Evolutionary conservation across 2,797 vertebrate genomes (phyloP).

Genomic region (Notolepis coatsorum): DNA sequence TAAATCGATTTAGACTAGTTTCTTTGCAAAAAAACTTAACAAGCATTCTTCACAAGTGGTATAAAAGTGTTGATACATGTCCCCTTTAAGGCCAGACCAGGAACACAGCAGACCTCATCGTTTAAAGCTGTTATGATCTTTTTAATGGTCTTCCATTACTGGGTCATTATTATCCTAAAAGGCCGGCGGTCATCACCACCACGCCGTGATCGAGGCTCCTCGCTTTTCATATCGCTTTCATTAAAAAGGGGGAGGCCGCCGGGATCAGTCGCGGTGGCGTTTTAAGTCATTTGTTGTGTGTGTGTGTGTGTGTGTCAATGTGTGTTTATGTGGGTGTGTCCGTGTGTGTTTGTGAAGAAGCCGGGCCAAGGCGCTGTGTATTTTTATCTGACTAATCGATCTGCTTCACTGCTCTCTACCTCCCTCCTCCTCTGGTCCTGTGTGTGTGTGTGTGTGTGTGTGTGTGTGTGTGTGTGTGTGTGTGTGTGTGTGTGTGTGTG

Average conservation of each 20-base stretch:
- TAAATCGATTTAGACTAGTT: no score
- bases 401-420: slow-evolving; percentile 52
- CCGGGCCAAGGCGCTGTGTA: slow-evolving; percentile 72
- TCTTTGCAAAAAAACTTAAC: no score
- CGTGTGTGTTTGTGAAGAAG: slow-evolving; percentile 66
- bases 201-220: no score
- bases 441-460: slow-evolving; percentile 28
- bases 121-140: slow-evolving; percentile 79
- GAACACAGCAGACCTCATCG: slow-evolving; percentile 70
- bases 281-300: slow-evolving; percentile 66
- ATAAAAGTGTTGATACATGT: no score
- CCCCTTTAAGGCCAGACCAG: slow-evolving; percentile 44
- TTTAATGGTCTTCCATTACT: slow-evolving; percentile 78
- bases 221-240: slow-evolving; percentile 64
- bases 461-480: slow-evolving; percentile 5
- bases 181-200: slow-evolving; percentile 60
- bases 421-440: slow-evolving; percentile 62
- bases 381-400: slow-evolving; percentile 83
- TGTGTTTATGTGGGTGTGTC: slow-evolving; percentile 56
- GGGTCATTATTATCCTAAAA: slow-evolving; percentile 66
- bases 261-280: slow-evolving; percentile 70
- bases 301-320: slow-evolving; percentile 46
- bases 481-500: slow-evolving; percentile 5
- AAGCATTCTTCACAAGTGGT: no score
- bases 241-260: slow-evolving; percentile 69